Evolutionary conservation across 2,888 invertebrate species (phyloP), one percentile per base, ranked within the genome.

Genomic region (Eupithecia insigniata): DNA sequence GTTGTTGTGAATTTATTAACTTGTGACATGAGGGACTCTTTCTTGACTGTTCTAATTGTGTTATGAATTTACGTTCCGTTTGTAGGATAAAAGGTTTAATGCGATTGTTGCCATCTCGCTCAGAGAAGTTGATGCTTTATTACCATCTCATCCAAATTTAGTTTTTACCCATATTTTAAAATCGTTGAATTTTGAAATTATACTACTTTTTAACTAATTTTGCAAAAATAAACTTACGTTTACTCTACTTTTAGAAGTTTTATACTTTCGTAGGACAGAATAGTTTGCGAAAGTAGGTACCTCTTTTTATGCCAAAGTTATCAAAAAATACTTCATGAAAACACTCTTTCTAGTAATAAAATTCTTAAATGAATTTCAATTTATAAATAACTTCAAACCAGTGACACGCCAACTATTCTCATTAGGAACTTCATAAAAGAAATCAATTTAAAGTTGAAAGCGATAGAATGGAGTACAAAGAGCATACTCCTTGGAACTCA

Each of bases 1-100:
- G 84, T 85, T 86, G 86, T 83, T 84, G 82, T 83, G 80, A 85
- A 86, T 87, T 85, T 85, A 86, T 85, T 84, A 84, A 84, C 82
- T 84, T 78, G 80, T 76, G 79, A 79, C 78, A 67, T 77, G 76
- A 77, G 70, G 71, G 71, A 60, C 67, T 70, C 69, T 71, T 70
- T 76, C 77, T 78, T 80, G 76, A 51, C 76, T 46, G 58, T 34
- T 78, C 74, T 79, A 80, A 81, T 80, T 76, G 67, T 73, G 60
- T 70, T 73, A 70, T 75, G 68, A 74, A 76, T 76, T 72, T 76
- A 58, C 55, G 71, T 75, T 76, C 4, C n/a, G 28, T 36, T 72
- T 64, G 64, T 30, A 43, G 32, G 36, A 43, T 58, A 62, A 67
- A 67, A 39, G 10, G 0, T 28, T 69, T 51, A 51, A 46, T 64